Conservation (phyloP, 2,888 invertebrate genomes). For the Xiphydria camelus region DNA sequence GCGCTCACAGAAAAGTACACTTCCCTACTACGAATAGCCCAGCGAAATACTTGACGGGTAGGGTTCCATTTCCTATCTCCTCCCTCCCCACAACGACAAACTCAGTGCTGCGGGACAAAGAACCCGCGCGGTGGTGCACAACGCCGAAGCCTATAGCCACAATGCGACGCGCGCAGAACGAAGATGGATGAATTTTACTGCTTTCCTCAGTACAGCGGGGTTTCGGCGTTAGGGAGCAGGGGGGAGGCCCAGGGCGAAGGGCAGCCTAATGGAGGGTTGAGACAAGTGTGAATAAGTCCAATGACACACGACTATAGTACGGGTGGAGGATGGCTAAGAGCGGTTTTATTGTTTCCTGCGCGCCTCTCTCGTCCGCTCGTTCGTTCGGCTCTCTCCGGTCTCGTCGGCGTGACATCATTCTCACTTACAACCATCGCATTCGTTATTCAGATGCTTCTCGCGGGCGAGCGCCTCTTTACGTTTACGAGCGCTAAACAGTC, state of each 20-base stretch:
- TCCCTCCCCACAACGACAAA: no score
- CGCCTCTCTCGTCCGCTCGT: background rate
- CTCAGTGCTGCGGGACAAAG: no score
- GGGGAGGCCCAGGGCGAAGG: no score
- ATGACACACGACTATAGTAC: conserved; percentile 25
- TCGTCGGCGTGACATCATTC: conserved; percentile 37
- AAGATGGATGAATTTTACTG: background rate
- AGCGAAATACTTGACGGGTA: no score
- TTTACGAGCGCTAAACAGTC: conserved; percentile 36
- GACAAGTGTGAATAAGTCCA: conserved; percentile 24
- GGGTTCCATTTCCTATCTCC: no score
- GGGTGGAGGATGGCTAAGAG: conserved; percentile 16
- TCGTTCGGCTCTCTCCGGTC: conserved; percentile 8
- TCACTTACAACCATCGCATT: conserved; percentile 25
- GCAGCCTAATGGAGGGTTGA: no score
- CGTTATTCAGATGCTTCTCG: conserved; percentile 19
- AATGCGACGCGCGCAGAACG: background rate
- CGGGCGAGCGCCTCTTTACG: conserved; percentile 26
- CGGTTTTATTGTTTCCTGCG: conserved; percentile 17
- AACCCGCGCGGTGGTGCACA: no score
- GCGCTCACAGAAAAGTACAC: no score
- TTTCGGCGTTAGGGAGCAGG: no score
- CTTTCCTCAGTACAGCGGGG: no score
- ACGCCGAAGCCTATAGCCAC: no score
- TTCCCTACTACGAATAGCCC: no score